Base-by-base conservation (phyloP, 2,113 vertebrate genomes). In the Meriones unguiculatus region DNA sequence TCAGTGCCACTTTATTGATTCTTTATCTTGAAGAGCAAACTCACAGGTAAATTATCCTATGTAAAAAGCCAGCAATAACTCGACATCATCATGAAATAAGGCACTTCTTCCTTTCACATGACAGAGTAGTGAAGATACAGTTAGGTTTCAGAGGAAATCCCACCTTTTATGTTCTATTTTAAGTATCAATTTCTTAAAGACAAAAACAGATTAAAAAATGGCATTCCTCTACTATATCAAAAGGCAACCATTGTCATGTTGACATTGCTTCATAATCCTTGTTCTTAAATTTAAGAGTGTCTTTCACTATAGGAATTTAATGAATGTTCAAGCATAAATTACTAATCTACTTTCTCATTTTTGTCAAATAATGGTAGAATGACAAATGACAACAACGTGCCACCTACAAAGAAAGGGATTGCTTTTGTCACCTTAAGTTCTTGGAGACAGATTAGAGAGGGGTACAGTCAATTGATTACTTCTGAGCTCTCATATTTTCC, bases 1-100 rank as follows among this genome's bases (percentile, higher is more conserved):
- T 97, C 96, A 97, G 97, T 93, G 75, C 22, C 8, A 94, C 65
- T 76, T 81, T 38, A 95, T 93, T 94, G 87, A 96, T 90, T 70
- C 76, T 25, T 86, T 84, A 77, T 70, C 15, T 80, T 93, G 62
- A 30, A 95, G 70, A 91, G 91, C 46, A 96, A 87, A 78, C 5
- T 87, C 59, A 94, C 73, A 93, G 12, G 46, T 57, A 76, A 87
- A 95, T 46, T 64, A 92, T 92, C 78, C 86, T 88, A 82, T 54
- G 95, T 46, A 84, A 95, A 97, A 95, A n/a, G 35, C 89, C 69
- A 25, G 46, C 59, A 87, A 5, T 7, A 65, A 12, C 96, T 91
- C 67, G 18, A 94, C 57, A 67, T 11, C 32, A 62, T 70, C 10
- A 41, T 24, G n/a, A 87, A 93, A 95, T 75, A 7, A 96, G 91